Base-by-base conservation (phyloP, 2,797 vertebrate genomes). In the Aphelocoma californica region DNA sequence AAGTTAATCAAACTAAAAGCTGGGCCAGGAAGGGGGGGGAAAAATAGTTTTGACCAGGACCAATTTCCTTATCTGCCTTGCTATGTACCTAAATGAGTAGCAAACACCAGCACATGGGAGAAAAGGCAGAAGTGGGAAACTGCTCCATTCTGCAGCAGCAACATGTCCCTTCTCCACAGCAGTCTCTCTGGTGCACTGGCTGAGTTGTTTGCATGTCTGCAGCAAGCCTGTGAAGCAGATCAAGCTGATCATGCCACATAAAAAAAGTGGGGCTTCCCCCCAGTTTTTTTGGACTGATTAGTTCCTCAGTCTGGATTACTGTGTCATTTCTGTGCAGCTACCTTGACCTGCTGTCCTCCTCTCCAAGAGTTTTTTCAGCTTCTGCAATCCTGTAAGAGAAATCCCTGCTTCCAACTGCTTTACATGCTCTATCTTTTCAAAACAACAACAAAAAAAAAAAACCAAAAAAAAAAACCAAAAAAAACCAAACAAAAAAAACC, bases 161-260 rank as follows among this genome's bases (percentile, higher is more conserved):
- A 10, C 10, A 1, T 1, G 28, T 20, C 21, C 42, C n/a, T 32
- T 70, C 44, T 62, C 50, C 58, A 36, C 23, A 44, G 67, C 42
- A 85, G 50, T 47, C 47, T 57, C 64, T 42, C 36, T 11, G 3
- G 7, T 34, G 28, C 3, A 12, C 40, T 50, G 47, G 34, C 57
- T 82, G 88, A 42, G 51, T 31, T 13, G 5, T 34, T 44, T 29
- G 34, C 0, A 0, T 2, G 38, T 18, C 74, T 50, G 15, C 3
- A 45, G 31, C 18, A 65, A 51, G 25, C 29, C 56, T 58, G 9
- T 8, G 48, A 66, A 75, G 28, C 16, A 70, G 15, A 86, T 44
- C 23, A 79, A 29, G 60, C 34, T 54, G 36, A 34, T 31, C 38
- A 69, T 3, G 1, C 0, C 1, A 64, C 44, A 58, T 0, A 36